A percentile compares a stretch with the other conserved stretches of the same genome.
Evolutionary conservation across 2,888 invertebrate species (phyloP).

Genomic region (Aporophyla lueneburgensis): DNA sequence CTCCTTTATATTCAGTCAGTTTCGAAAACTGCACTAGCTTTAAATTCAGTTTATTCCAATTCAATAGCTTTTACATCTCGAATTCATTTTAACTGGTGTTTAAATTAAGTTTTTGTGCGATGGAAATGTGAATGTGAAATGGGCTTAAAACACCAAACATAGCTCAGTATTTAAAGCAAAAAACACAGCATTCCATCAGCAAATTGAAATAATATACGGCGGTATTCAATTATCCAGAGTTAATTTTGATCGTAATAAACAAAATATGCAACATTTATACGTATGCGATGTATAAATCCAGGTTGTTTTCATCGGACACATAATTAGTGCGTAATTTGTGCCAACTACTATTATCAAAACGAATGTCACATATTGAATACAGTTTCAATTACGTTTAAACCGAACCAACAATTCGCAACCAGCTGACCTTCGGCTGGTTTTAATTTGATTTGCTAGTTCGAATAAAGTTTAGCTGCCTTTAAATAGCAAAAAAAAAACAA

Average conservation of each 20-base stretch:
- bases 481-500: slow-evolving; percentile 22
- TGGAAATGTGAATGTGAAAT: slow-evolving; percentile 20
- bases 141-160: slow-evolving; percentile 1
- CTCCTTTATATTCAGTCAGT: slow-evolving; percentile 7
- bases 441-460: background rate
- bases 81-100: slow-evolving; percentile 20
- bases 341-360: background rate
- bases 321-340: background rate
- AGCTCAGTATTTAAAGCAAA: background rate
- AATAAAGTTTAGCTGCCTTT: background rate
- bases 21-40: slow-evolving; percentile 34
- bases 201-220: slow-evolving; percentile 11
- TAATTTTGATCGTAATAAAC: background rate
- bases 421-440: background rate
- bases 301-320: background rate
- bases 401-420: no score
- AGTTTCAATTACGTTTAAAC: background rate
- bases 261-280: background rate
- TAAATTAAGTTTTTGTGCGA: slow-evolving; percentile 4
- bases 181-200: background rate
- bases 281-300: background rate
- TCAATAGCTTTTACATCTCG: slow-evolving; percentile 16
- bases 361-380: background rate
- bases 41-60: slow-evolving; percentile 35
- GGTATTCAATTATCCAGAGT: background rate